phyloP scores from a whole-genome alignment of 2,888 invertebrate species.

The Sphecodes monilicornis region DNA sequence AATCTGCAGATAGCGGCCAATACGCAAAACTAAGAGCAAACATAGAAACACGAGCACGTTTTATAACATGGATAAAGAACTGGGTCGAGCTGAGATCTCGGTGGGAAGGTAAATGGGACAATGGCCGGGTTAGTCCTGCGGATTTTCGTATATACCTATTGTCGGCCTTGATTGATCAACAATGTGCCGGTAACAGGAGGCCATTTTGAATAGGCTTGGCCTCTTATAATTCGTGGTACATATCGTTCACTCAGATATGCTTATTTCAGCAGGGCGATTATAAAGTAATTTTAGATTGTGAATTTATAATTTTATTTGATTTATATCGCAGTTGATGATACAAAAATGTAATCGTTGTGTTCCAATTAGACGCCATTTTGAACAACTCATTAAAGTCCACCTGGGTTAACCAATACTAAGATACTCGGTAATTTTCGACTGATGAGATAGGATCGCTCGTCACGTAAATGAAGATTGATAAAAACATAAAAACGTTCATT shows the following conservation, averaged over 20 bases:
- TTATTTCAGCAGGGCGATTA: background rate
- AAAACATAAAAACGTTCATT: background rate
- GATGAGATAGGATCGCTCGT: background rate
- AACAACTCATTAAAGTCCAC: background rate
- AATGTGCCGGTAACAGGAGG: background rate
- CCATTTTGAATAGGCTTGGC: background rate
- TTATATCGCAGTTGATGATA: background rate
- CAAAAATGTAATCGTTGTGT: background rate
- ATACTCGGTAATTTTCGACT: background rate
- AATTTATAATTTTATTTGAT: background rate
- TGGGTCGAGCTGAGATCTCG: slow-evolving; percentile 57
- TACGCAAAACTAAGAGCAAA: slow-evolving; percentile 30
- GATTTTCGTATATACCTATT: slow-evolving; percentile 18
- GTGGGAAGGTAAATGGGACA: slow-evolving; percentile 43
- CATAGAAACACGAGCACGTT: slow-evolving; percentile 39
- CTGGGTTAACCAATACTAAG: background rate
- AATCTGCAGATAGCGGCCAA: slow-evolving; percentile 35
- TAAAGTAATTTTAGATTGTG: background rate
- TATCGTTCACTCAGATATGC: background rate
- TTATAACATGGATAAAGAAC: slow-evolving; percentile 40
- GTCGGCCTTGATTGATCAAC: background rate
- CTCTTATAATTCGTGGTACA: background rate
- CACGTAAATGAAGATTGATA: background rate
- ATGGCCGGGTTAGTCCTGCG: slow-evolving; percentile 8
- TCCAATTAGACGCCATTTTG: background rate